Base-by-base conservation (phyloP, 2,797 vertebrate genomes). In the Leptoclinus maculatus region DNA sequence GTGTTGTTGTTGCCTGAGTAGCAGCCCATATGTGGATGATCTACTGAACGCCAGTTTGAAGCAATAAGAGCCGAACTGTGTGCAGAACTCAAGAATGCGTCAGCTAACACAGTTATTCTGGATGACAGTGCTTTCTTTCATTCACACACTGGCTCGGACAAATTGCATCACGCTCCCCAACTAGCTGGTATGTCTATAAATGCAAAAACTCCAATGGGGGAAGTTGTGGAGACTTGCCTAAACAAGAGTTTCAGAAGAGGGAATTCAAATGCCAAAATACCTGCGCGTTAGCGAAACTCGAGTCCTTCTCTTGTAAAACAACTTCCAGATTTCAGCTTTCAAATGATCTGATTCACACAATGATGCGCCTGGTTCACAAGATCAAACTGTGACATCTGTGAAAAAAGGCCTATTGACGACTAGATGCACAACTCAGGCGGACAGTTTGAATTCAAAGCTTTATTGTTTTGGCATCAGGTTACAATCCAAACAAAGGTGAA, bases 101-200 rank as follows among this genome's bases (percentile, higher is more conserved):
- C 82, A 32, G 60, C 74, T 84, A 83, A 85, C 71, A 21, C 71
- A 66, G 49, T 90, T 87, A 88, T 78, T 86, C 72, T 83, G 82
- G 73, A 68, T 72, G 79, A 92, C 89, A 90, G 84, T 74, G 66
- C 76, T 80, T 64, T 69, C 88, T 83, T 92, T 92, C 87, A 88
- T 83, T 74, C 74, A 39, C 57, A 6, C 57, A 7, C 36, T 19
- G 58, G 79, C 74, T 83, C 60, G 1, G 41, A 82, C 75, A 69
- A 82, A 88, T 88, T 68, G 76, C 72, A 87, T 89, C 78, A 90
- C 79, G 79, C 79, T 87, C 71, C 66, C 80, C 57, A 81, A 71
- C 76, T 43, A 41, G 85, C 78, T 72, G 84, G 85, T 69, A 89
- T 87, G 82, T 87, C 70, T 53, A 38, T 58, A 68, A 71, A 54